Percentiles rank a stretch among this genome's conserved stretches.
phyloP scores from a whole-genome alignment of 2,797 vertebrate genomes.

The Thalassophryne amazonica region DNA sequence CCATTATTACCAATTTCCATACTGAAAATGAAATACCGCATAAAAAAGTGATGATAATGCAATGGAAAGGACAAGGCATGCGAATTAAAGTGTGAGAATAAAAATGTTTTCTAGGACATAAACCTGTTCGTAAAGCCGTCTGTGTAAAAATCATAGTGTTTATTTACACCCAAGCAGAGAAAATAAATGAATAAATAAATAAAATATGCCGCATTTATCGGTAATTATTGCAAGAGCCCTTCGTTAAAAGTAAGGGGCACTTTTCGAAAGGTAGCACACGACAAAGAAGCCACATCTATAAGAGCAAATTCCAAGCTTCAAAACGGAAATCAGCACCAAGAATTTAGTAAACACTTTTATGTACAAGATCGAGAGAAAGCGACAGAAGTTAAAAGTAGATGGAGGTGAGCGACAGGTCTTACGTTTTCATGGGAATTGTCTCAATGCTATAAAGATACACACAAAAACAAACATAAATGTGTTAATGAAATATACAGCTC shows the following conservation, averaged over 20 bases:
- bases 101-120: constrained; percentile 26
- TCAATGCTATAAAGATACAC: constrained; percentile 86
- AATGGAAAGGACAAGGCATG: constrained; percentile 59
- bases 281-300: constrained; percentile 67
- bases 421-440: constrained; percentile 88
- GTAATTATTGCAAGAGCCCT: constrained; percentile 74
- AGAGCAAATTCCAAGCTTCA: constrained; percentile 64
- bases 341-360: constrained; percentile 73
- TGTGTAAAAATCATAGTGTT: constrained; percentile 52
- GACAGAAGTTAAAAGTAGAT: constrained; percentile 19
- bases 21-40: constrained; percentile 88
- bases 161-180: constrained; percentile 66
- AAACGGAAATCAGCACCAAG: constrained; percentile 75
- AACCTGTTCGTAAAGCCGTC: constrained; percentile 22
- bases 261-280: constrained; percentile 63
- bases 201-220: too few species aligned
- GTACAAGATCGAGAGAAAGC: constrained; percentile 66
- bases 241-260: constrained; percentile 71
- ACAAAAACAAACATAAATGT: constrained; percentile 58
- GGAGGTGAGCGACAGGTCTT: constrained; percentile 76
- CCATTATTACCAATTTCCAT: constrained; percentile 96
- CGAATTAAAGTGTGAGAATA: constrained; percentile 32
- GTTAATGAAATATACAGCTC: constrained; percentile 46
- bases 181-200: constrained; percentile 51
- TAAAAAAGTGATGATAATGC: constrained; percentile 60